Percentiles rank a stretch among this genome's conserved stretches.
phyloP scores from a whole-genome alignment of 1,140 invertebrate species.

The Zaprionus inermis region DNA sequence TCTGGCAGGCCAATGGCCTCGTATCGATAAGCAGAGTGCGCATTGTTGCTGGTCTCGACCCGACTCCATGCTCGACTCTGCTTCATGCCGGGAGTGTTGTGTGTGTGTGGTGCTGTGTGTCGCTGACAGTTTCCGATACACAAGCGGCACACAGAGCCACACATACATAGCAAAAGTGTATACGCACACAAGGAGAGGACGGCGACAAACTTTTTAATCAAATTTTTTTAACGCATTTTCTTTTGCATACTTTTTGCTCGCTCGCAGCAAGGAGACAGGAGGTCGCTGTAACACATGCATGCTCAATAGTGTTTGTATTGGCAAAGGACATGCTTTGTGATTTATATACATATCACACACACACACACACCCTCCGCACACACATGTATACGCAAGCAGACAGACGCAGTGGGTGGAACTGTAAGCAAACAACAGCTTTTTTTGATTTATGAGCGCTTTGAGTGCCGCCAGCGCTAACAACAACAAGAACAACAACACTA shows the following conservation, averaged over 20 bases:
- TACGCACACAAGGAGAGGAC: constrained; percentile 26
- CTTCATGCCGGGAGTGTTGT: not conserved
- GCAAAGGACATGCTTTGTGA: constrained; percentile 83
- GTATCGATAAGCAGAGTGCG: constrained; percentile 78
- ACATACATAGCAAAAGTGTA: constrained; percentile 5
- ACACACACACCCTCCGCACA: constrained; percentile 40
- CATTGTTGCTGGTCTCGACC: constrained; percentile 3
- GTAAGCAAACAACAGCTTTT: constrained; percentile 55
- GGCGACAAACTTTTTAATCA: constrained; percentile 83
- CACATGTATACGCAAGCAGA: not conserved
- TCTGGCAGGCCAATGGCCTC: constrained; percentile 61
- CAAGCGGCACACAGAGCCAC: constrained; percentile 12
- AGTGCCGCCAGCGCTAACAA: constrained; percentile 55
- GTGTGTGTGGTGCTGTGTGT: constrained; percentile 46
- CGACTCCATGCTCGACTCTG: not conserved
- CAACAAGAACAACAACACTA: constrained; percentile 24
- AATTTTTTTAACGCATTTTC: constrained; percentile 77
- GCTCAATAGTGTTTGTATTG: constrained; percentile 83
- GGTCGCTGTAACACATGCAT: constrained; percentile 76
- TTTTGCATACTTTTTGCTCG: constrained; percentile 63
- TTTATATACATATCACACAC: constrained; percentile 77
- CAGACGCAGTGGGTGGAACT: constrained; percentile 19
- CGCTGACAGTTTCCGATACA: constrained; percentile 60
- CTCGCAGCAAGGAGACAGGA: constrained; percentile 22
- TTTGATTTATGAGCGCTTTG: constrained; percentile 82